phyloP scores from a whole-genome alignment of 2,113 vertebrate genomes.

The Micromys minutus region DNA sequence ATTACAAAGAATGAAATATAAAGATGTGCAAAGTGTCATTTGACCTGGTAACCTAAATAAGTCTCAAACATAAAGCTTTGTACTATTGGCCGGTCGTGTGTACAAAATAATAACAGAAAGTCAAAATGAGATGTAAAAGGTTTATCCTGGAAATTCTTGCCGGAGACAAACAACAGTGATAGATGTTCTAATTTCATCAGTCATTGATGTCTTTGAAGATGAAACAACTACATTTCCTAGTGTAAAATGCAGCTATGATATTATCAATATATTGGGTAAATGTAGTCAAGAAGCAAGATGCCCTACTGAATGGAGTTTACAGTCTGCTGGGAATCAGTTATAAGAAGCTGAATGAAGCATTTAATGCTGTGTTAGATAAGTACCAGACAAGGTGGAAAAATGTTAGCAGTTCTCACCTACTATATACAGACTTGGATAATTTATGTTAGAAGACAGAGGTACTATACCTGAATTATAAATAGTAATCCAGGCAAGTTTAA shows the following conservation, averaged over 20 bases:
- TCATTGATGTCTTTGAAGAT: neutral
- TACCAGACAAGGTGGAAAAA: neutral
- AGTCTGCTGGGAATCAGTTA: rapidly evolving
- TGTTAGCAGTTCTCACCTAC: neutral
- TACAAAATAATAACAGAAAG: neutral
- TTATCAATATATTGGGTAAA: too few relatives aligned
- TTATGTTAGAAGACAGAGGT: neutral
- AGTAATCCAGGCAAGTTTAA: neutral
- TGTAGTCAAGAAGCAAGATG: too few relatives aligned
- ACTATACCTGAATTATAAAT: neutral
- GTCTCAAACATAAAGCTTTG: neutral
- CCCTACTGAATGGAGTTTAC: neutral
- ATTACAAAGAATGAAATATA: neutral
- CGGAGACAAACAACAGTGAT: neutral
- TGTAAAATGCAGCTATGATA: neutral
- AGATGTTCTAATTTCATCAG: neutral
- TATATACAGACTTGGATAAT: neutral
- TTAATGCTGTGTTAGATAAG: neutral
- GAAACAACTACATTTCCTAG: neutral
- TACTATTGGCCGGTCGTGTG: neutral
- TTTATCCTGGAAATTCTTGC: neutral
- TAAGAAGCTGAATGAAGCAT: neutral
- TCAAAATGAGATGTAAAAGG: neutral
- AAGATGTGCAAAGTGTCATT: neutral
- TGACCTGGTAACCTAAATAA: neutral